Base-by-base conservation (phyloP, 2,888 invertebrate genomes). In the Drymonia ruficornis region DNA sequence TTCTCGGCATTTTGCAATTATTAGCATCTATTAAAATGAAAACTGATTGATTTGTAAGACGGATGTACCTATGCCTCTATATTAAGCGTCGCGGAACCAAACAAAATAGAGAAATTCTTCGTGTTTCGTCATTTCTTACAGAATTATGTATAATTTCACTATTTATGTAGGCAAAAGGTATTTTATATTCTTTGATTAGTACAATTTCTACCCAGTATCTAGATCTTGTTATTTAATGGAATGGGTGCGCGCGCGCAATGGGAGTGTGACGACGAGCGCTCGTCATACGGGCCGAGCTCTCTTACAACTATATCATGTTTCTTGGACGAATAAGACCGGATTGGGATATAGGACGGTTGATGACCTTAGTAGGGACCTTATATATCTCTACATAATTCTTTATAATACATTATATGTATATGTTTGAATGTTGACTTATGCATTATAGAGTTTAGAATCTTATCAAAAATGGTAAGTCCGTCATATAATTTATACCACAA, bases 211-310 rank as follows among this genome's bases (percentile, higher is more conserved):
- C 1, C n/a, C 7, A 4, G 7, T 23, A 52, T 3, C 36, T 13
- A 36, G 31, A 3, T 38, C 23, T 16, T 15, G 18, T 59, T 48
- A 50, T 63, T 65, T 15, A 31, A 56, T 54, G 64, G 58, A 72
- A 61, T 58, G 70, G 61, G 63, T 61, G 67, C 67, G 65, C 72
- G 71, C 62, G 66, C 72, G 72, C 73, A 81, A 84, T 76, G 81
- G 76, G 83, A 79, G 70, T 84, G 83, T 82, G 82, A 83, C 81
- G 71, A 55, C 38, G 68, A 48, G 56, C 56, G 64, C 58, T 55
- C 62, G 65, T 63, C 55, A 62, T 65, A 61, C 48, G 53, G 49
- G 53, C 59, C 50, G 34, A 43, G 53, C 59, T 49, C 61, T 61
- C 68, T 56, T 63, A 45, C 57, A 53, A 46, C 61, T 40, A 42